phyloP scores from a whole-genome alignment of 2,113 vertebrate genomes.

The Upupa epops region DNA sequence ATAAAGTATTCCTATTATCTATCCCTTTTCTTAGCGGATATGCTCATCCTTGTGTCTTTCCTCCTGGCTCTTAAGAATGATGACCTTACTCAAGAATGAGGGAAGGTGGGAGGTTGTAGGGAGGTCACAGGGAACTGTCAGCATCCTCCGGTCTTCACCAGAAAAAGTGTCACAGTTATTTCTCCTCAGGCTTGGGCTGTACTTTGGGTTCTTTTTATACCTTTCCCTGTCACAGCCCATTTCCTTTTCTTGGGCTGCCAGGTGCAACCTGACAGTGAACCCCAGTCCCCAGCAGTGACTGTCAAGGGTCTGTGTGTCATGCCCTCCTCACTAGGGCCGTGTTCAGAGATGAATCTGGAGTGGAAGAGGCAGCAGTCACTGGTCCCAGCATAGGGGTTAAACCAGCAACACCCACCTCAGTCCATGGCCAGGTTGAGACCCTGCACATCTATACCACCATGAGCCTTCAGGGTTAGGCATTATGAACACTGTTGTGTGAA shows the following conservation, averaged over 20 bases:
- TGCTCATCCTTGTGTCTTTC: not conserved
- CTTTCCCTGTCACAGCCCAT: not conserved
- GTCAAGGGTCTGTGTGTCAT: rapidly evolving
- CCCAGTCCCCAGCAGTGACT: not conserved
- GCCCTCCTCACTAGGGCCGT: rapidly evolving
- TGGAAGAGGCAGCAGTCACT: not conserved
- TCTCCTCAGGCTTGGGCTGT: not conserved
- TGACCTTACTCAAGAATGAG: not conserved
- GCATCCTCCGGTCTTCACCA: not conserved
- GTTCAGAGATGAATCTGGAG: not conserved
- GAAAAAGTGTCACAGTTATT: not conserved
- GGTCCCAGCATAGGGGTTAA: rapidly evolving
- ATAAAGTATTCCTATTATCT: not conserved
- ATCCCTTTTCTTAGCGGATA: not conserved
- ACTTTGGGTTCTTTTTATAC: not conserved
- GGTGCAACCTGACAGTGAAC: not conserved
- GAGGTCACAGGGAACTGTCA: not conserved
- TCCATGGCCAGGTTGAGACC: rapidly evolving
- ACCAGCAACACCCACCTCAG: rapidly evolving
- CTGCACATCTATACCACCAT: not conserved
- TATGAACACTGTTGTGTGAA: not conserved
- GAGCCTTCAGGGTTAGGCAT: not conserved
- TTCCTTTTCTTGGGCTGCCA: not conserved
- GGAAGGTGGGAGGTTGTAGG: not conserved
- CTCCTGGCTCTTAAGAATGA: not conserved